Evolutionary conservation across 2,113 vertebrate genomes (phyloP).

Genomic region (Pseudolaguvia tuberculata): DNA sequence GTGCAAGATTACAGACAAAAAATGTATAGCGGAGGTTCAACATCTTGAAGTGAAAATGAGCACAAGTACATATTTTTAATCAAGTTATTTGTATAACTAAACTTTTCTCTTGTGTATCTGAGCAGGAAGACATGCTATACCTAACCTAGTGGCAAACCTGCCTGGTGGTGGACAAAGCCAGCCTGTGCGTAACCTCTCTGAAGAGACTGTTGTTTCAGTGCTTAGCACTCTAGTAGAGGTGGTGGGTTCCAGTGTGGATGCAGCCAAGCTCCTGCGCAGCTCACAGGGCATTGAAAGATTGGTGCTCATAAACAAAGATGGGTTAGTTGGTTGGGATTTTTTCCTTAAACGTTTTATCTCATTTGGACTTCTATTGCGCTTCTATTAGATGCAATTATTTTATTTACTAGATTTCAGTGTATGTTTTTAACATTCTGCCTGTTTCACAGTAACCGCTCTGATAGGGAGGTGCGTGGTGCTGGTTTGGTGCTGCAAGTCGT

Average conservation of each 20-base stretch:
- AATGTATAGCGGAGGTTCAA: too few species aligned
- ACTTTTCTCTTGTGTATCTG: not conserved
- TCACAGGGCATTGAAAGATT: constrained; percentile 90
- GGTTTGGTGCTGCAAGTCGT: constrained; percentile 86
- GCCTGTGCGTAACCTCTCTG: constrained; percentile 75
- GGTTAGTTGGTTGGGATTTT: constrained; percentile 62
- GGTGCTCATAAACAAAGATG: constrained; percentile 90
- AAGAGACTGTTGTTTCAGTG: constrained; percentile 85
- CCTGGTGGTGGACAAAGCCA: constrained; percentile 83
- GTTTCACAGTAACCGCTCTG: constrained; percentile 80
- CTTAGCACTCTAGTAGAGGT: constrained; percentile 89
- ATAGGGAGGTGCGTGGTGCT: constrained; percentile 88
- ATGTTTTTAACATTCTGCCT: not conserved
- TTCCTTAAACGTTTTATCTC: not conserved
- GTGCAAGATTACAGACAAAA: not conserved
- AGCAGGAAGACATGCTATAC: constrained; percentile 84
- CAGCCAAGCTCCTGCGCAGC: constrained; percentile 83
- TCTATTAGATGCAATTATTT: too few species aligned
- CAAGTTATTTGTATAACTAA: not conserved
- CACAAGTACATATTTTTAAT: too few species aligned
- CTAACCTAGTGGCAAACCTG: constrained; percentile 82
- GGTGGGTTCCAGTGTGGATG: constrained; percentile 83
- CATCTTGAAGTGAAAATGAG: too few species aligned
- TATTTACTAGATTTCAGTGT: too few species aligned
- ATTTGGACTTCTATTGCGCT: not conserved